Conservation (phyloP, 1,140 invertebrate species). For the Drosophila sechellia region DNA sequence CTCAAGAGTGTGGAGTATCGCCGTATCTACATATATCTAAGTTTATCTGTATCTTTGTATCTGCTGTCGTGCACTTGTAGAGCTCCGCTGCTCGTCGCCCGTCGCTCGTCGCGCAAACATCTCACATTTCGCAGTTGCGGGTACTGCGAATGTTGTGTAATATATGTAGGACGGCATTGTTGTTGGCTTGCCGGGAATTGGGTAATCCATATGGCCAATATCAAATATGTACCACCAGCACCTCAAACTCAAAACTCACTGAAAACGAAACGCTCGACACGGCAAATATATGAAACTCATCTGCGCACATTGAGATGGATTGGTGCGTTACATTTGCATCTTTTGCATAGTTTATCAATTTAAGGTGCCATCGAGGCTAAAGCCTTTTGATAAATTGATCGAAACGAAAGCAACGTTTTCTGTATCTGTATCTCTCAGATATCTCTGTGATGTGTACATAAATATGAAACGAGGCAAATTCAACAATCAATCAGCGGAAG, state of each 20-base stretch:
- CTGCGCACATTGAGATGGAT: constrained; percentile 37
- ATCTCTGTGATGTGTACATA: neutral
- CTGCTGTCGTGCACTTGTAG: constrained; percentile 53
- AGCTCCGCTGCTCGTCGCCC: constrained; percentile 38
- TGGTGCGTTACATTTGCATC: constrained; percentile 42
- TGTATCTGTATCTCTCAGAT: constrained; percentile 21
- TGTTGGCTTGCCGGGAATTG: constrained; percentile 38
- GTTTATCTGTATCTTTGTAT: constrained; percentile 37
- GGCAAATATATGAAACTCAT: constrained; percentile 5
- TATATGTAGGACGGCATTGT: constrained; percentile 24
- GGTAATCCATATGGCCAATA: constrained; percentile 48
- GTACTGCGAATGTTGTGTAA: constrained; percentile 37
- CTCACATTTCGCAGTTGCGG: constrained; percentile 46
- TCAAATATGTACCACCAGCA: constrained; percentile 31
- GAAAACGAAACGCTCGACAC: constrained; percentile 22
- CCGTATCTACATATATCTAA: constrained; percentile 12
- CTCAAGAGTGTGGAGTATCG: constrained; percentile 41
- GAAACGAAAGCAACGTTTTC: constrained; percentile 19
- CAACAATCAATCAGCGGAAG: constrained; percentile 38
- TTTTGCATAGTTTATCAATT: constrained; percentile 57
- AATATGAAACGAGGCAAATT: constrained; percentile 31
- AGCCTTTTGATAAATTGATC: constrained; percentile 43
- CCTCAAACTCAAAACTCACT: constrained; percentile 5
- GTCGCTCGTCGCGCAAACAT: constrained; percentile 43
- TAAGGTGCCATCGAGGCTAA: constrained; percentile 37